Percentiles rank a stretch among this genome's conserved stretches.
Evolutionary conservation across 2,113 vertebrate genomes (phyloP).

Genomic region (Carlito syrichta): DNA sequence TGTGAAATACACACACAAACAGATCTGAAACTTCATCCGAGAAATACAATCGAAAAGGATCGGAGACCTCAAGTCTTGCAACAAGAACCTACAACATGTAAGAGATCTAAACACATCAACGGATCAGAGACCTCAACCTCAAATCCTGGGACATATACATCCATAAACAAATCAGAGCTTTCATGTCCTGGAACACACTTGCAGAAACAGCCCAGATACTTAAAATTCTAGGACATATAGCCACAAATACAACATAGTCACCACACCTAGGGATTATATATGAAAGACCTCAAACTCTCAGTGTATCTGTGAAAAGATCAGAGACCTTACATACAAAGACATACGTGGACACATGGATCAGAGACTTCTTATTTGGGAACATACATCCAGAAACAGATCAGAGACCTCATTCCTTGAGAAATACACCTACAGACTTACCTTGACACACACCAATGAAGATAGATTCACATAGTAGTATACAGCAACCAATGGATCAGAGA

Average conservation of each 20-base stretch:
- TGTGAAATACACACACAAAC: background rate
- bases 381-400: constrained; percentile 2
- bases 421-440: background rate
- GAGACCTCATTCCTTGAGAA: background rate
- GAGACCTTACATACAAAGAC: background rate
- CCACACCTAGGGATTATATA: background rate
- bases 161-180: background rate
- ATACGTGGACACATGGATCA: background rate
- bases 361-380: background rate
- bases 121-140: background rate
- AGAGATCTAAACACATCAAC: background rate
- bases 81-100: background rate
- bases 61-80: background rate
- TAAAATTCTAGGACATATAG: background rate
- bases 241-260: background rate
- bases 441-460: background rate
- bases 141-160: background rate
- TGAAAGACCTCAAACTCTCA: constrained; percentile 8
- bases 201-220: background rate
- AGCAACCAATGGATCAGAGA: background rate
- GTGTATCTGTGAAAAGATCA: background rate
- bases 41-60: background rate
- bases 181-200: background rate
- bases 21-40: background rate
- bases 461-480: background rate